Conservation (phyloP, 2,113 vertebrate species). For the Microcebus tavaratra region DNA sequence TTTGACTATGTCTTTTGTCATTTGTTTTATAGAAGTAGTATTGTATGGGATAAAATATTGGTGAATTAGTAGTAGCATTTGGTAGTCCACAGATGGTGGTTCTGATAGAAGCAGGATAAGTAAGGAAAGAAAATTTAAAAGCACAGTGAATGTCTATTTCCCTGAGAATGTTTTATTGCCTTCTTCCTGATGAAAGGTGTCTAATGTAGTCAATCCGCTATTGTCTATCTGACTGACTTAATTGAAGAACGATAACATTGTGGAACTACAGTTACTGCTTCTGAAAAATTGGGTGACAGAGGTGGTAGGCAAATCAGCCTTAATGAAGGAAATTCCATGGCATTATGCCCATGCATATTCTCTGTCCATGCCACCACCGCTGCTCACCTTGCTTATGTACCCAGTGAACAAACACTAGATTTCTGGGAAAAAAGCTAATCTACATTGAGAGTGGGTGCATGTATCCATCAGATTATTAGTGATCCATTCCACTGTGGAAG, state of each 20-base stretch:
- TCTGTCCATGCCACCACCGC: neutral
- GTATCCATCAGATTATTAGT: neutral
- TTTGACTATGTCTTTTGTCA: neutral
- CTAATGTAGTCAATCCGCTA: neutral
- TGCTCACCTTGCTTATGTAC: neutral
- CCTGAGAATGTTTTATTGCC: neutral
- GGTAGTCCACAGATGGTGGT: neutral
- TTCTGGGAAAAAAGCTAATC: neutral
- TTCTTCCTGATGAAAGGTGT: neutral
- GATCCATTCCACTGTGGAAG: neutral
- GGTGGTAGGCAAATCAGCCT: neutral
- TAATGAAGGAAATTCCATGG: neutral
- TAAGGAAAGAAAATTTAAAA: constrained; percentile 23
- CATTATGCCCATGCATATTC: neutral
- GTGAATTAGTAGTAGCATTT: neutral
- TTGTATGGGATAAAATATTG: neutral
- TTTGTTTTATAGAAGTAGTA: neutral
- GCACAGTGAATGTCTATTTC: neutral
- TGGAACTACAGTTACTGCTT: neutral
- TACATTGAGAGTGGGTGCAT: neutral
- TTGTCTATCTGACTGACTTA: neutral
- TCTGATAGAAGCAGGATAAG: neutral
- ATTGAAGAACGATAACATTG: neutral
- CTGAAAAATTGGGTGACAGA: neutral
- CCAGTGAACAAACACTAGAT: neutral